phyloP scores from a whole-genome alignment of 2,113 vertebrate genomes.

The Clupea harengus region DNA sequence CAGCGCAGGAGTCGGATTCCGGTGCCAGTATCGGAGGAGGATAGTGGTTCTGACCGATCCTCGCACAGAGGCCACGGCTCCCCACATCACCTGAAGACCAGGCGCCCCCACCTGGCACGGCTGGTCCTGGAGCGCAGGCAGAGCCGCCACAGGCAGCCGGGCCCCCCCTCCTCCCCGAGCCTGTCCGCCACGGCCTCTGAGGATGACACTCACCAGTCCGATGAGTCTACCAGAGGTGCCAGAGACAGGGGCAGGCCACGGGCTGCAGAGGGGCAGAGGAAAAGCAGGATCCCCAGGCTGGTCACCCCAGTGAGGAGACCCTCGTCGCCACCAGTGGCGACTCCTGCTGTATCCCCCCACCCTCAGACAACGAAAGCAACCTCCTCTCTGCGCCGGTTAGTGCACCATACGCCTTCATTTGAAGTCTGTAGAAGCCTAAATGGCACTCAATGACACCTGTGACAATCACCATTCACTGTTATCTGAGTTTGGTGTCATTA shows the following conservation, averaged over 20 bases:
- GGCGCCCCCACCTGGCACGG: slow-evolving; percentile 75
- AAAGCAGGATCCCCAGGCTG: slow-evolving; percentile 83
- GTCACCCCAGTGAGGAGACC: slow-evolving; percentile 44
- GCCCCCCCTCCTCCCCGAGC: slow-evolving; percentile 71
- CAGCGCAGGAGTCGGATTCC: slow-evolving; percentile 80
- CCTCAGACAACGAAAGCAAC: slow-evolving; percentile 31
- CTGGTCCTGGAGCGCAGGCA: slow-evolving; percentile 83
- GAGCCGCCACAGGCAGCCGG: slow-evolving; percentile 69
- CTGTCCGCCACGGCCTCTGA: slow-evolving; percentile 80
- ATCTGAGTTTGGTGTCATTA: background rate
- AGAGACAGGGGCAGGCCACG: slow-evolving; percentile 48
- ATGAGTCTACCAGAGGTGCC: slow-evolving; percentile 56
- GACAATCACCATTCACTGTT: background rate
- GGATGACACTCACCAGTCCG: slow-evolving; percentile 79
- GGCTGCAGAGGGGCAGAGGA: slow-evolving; percentile 54
- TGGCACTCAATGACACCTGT: background rate
- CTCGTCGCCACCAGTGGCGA: background rate
- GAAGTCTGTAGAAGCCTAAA: background rate
- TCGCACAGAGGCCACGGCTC: slow-evolving; percentile 67
- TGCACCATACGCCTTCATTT: background rate
- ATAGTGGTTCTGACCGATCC: slow-evolving; percentile 81
- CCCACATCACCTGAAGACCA: slow-evolving; percentile 62
- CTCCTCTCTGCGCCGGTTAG: background rate
- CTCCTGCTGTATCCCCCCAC: slow-evolving; percentile 11
- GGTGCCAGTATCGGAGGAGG: slow-evolving; percentile 81